These are phyloP conservation scores for Aldabrachelys gigantea DNA, from an alignment of 2,113 vertebrate genomes.

Conservation along the genomic window DNA sequence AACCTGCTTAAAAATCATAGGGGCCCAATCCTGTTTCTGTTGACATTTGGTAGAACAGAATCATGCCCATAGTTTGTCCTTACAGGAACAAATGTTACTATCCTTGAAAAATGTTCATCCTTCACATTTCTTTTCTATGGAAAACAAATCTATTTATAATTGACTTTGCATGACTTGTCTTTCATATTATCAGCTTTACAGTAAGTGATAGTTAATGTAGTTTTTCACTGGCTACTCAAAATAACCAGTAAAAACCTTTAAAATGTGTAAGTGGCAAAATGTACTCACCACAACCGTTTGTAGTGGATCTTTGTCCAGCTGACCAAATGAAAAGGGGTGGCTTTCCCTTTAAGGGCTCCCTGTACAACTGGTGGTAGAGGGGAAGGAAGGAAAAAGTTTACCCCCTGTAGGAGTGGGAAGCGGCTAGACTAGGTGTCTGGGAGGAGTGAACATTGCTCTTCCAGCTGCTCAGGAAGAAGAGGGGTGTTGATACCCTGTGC, in stretches of 20 bases:
- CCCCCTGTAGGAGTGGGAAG: not conserved
- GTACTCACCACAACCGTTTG: not conserved
- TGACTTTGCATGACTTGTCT: constrained; percentile 53
- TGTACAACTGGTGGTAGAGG: too few relatives aligned
- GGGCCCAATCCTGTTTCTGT: not conserved
- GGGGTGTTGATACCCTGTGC: not conserved
- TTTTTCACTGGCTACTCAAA: constrained; percentile 46
- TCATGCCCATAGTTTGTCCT: not conserved
- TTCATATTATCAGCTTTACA: constrained; percentile 42
- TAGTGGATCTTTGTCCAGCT: not conserved
- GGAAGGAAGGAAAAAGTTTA: not conserved
- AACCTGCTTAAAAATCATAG: not conserved
- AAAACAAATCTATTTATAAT: constrained; percentile 53
- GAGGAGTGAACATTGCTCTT: not conserved
- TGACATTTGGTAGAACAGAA: not conserved
- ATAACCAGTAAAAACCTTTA: not conserved
- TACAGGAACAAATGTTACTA: not conserved
- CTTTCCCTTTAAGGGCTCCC: too few relatives aligned
- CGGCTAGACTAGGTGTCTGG: not conserved
- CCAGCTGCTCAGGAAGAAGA: not conserved
- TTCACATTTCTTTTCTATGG: constrained; percentile 22
- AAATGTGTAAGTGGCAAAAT: not conserved
- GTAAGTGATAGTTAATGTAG: constrained; percentile 56
- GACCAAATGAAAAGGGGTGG: too few relatives aligned
- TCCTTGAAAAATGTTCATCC: constrained; percentile 39